Base-by-base conservation (phyloP, 2,797 vertebrate species). In the Karalla daura region DNA sequence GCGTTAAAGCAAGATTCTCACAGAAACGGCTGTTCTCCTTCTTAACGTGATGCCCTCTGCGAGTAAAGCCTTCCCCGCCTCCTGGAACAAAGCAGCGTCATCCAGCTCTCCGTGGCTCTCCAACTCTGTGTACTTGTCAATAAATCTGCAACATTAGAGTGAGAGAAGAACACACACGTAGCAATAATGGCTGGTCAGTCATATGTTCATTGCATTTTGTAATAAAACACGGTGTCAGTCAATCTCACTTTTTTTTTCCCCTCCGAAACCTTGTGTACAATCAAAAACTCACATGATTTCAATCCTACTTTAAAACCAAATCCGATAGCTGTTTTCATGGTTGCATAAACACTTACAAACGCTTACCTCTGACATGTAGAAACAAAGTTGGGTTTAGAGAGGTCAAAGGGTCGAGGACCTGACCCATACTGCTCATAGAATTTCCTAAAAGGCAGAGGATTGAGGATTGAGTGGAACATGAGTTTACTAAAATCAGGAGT, bases 341-440 rank as follows among this genome's bases (percentile, higher is more conserved):
- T n/a, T 39, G 50, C 17, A 54, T 2, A 44, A 0, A 51, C 24
- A 25, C 27, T 1, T 63, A 21, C 0, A 53, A 20, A 3, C 27
- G 50, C 84, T 76, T 85, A 96, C 97, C 92, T 95, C 74, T 99
- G 95, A 84, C 95, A 95, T 0, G 83, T 74, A 7, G 96, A 98
- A 41, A 94, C 92, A 86, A 93, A 96, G 76, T 92, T 92, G 3
- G 84, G 37, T 49, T 87, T 94, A 1, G 83, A 74, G 17, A 98
- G 89, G n/a, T 96, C 90, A 0, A 98, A 91, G 14, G 89, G 51
- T 63, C 83, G 92, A 2, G 89, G 90, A 43, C 95, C 94, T 1
- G 28, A 88, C 60, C 94, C 94, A 54, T 96, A 99, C 12, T 74
- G 17, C 50, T 78, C 79, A 76, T 95, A 98, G 86, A 97, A 99